Conservation (phyloP, 2,888 invertebrate genomes). For the Bellardia bayeri region DNA sequence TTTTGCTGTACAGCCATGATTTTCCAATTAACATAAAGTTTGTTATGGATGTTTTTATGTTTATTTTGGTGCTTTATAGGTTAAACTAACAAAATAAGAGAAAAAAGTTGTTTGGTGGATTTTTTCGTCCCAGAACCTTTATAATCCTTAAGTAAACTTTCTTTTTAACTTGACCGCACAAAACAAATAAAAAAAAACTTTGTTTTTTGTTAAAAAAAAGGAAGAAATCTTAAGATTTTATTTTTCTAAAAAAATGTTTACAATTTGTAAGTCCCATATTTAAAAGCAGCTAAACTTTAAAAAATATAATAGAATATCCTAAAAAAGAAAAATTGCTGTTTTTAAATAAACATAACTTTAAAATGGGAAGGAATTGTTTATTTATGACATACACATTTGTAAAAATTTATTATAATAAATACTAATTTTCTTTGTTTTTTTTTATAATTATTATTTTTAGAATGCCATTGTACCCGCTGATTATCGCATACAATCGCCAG, state of each 20-base stretch:
- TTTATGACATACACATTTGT: too few relatives aligned
- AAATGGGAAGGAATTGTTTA: too few relatives aligned
- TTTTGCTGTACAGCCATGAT: conserved; percentile 19
- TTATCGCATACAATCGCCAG: conserved; percentile 86
- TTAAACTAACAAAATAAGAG: conserved; percentile 14
- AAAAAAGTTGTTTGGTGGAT: neutral
- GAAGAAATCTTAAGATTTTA: neutral
- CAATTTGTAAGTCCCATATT: neutral
- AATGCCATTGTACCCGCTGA: conserved; percentile 95
- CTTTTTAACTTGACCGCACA: conserved; percentile 63
- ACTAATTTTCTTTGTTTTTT: conserved; percentile 23
- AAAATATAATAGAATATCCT: neutral
- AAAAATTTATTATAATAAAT: neutral
- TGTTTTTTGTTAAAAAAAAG: conserved; percentile 40
- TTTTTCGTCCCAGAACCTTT: conserved; percentile 34
- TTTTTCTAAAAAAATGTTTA: conserved; percentile 31
- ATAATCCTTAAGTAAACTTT: conserved; percentile 73
- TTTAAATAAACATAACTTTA: too few relatives aligned
- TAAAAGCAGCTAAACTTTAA: neutral
- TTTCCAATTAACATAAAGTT: conserved; percentile 37
- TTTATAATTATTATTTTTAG: conserved; percentile 85
- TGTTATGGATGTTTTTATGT: neutral
- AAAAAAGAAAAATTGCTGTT: too few relatives aligned
- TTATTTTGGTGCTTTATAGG: neutral
- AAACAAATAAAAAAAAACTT: conserved; percentile 59